These are phyloP conservation scores for Scarus forsteni DNA, from an alignment of 2,797 vertebrate species.

Conservation along the genomic window DNA sequence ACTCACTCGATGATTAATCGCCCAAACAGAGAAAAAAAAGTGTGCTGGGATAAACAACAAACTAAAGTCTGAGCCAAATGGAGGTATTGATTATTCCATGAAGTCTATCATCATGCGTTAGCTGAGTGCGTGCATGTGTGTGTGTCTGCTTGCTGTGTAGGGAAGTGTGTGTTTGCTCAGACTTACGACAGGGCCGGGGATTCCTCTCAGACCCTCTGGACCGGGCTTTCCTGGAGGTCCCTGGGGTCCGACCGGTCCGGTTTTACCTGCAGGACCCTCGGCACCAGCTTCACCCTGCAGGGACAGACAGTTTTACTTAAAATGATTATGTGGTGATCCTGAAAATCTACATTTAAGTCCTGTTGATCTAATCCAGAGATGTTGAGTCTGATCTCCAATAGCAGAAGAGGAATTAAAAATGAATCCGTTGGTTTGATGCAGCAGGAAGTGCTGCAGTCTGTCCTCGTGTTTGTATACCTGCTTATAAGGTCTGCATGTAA, in stretches of 20 bases:
- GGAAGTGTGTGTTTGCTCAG: slow-evolving; percentile 1
- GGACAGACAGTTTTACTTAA: not conserved
- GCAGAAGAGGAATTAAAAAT: no score
- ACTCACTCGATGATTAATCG: slow-evolving; percentile 74
- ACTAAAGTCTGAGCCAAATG: slow-evolving; percentile 70
- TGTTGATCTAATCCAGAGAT: no score
- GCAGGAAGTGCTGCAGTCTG: no score
- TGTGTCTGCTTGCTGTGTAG: not conserved
- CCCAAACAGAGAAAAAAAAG: slow-evolving; percentile 63
- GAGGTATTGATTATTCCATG: slow-evolving; percentile 79
- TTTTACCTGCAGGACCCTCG: slow-evolving; percentile 96
- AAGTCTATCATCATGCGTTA: slow-evolving; percentile 69
- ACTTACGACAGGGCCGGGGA: slow-evolving; percentile 96
- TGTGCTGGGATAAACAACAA: slow-evolving; percentile 76
- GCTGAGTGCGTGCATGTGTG: slow-evolving; percentile 25
- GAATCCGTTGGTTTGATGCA: no score
- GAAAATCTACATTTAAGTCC: no score
- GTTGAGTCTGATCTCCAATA: no score
- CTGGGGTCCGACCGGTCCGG: slow-evolving; percentile 96
- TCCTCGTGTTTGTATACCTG: no score
- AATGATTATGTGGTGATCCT: no score
- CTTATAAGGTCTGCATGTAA: no score
- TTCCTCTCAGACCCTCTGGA: slow-evolving; percentile 95
- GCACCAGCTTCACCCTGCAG: slow-evolving; percentile 93
- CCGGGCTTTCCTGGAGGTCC: slow-evolving; percentile 96